A percentile compares a stretch with the other conserved stretches of the same genome.
Evolutionary conservation across 2,113 vertebrate species (phyloP).

Genomic region (Strix uralensis): DNA sequence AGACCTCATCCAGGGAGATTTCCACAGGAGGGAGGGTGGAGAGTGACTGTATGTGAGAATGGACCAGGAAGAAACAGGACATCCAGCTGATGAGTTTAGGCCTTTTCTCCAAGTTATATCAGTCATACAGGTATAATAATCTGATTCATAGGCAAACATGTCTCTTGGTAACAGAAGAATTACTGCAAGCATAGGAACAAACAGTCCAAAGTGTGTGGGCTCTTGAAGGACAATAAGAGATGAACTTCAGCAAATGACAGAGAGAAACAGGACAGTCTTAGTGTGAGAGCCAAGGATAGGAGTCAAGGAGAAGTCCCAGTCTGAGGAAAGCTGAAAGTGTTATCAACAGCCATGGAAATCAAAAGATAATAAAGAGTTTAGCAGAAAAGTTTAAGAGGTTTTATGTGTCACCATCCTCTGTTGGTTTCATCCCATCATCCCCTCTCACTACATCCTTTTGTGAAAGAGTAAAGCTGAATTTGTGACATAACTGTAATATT

Average conservation of each 20-base stretch:
- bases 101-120: not conserved
- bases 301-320: not conserved
- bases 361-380: not conserved
- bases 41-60: not conserved
- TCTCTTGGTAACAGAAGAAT: not conserved
- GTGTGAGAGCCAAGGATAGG: not conserved
- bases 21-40: not conserved
- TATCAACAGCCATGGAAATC: not conserved
- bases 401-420: not conserved
- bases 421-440: not conserved
- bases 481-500: not conserved
- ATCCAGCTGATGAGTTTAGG: not conserved
- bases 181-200: not conserved
- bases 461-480: not conserved
- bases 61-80: not conserved
- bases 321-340: not conserved
- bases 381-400: not conserved
- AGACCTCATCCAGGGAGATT: not conserved
- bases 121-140: not conserved
- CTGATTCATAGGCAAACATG: not conserved
- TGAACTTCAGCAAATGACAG: not conserved
- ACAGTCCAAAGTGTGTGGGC: not conserved
- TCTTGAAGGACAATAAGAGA: not conserved
- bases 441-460: not conserved
- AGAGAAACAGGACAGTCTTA: not conserved